Base-by-base conservation (phyloP, 2,888 invertebrate species). In the Hydrotaea cyrtoneurina region DNA sequence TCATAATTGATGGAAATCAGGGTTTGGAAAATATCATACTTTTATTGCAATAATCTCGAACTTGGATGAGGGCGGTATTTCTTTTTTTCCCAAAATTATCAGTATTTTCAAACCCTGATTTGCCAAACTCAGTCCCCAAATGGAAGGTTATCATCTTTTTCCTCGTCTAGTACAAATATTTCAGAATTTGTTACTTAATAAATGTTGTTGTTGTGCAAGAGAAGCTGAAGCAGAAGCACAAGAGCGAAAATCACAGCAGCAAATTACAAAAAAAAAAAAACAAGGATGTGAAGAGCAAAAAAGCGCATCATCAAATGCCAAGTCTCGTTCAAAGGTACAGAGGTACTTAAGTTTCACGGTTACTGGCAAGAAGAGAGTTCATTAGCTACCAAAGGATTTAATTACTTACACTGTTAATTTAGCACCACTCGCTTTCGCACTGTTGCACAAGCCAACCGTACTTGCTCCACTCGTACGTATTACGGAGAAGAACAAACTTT, bases 321-420 rank as follows among this genome's bases (percentile, higher is more conserved):
- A 80, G 82, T 80, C 55, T 62, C 71, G 53, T 72, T 74, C 76
- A 83, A 80, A 83, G 75, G 82, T 80, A 85, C 72, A 75, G 31
- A 66, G 64, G 72, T 80, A 80, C 85, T 83, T 82, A 77, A 85
- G 82, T 85, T 85, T 82, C 79, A 85, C 79, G 85, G 85, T 85
- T 80, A 82, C 85, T 82, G 77, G 74, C 85, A 69, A 74, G 77
- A 73, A 87, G 83, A 88, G 89, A 91, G 91, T 91, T 90, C 90
- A 91, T 90, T 90, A 90, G 87, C 89, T 88, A 87, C 90, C 90
- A 89, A 91, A 90, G 90, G 90, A 89, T 87, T 90, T 90, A 91
- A 92, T 91, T 92, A 92, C 91, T 91, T 91, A 90, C 91, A 91
- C 92, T 90, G 91, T 91, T 92, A 91, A 92, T 91, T 92, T 92